These are phyloP conservation scores for Tragelaphus scriptus DNA, from an alignment of 2,113 vertebrate genomes.

Conservation along the genomic window DNA sequence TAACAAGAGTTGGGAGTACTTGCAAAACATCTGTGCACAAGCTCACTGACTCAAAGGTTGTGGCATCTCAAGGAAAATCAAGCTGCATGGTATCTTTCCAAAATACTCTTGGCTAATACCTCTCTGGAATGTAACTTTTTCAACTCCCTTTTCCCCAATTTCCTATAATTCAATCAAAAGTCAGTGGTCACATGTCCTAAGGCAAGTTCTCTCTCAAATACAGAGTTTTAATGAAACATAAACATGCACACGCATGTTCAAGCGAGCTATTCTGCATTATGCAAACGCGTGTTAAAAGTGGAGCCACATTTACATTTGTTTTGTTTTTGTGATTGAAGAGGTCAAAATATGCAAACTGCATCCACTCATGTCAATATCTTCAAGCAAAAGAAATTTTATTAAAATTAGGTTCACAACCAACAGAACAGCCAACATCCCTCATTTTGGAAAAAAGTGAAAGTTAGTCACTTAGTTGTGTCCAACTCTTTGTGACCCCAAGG, in stretches of 20 bases:
- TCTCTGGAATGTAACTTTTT: background rate
- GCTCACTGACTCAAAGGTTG: background rate
- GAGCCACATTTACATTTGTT: conserved; percentile 28
- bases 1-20: background rate
- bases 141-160: background rate
- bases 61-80: background rate
- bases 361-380: background rate
- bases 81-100: background rate
- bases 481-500: rapidly evolving
- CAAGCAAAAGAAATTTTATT: background rate
- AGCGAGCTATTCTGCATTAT: background rate
- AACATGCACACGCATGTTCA: background rate
- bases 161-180: conserved; percentile 14
- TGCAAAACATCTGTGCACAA: background rate
- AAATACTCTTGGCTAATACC: background rate
- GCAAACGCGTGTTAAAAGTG: background rate
- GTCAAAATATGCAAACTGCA: conserved; percentile 26
- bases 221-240: background rate
- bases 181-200: background rate
- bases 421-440: background rate
- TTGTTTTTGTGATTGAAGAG: conserved; percentile 40
- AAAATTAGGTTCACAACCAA: background rate
- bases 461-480: background rate
- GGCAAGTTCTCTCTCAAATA: background rate
- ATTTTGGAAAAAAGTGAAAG: background rate